Base-by-base conservation (phyloP, 2,888 invertebrate species). In the Orthosia incerta region DNA sequence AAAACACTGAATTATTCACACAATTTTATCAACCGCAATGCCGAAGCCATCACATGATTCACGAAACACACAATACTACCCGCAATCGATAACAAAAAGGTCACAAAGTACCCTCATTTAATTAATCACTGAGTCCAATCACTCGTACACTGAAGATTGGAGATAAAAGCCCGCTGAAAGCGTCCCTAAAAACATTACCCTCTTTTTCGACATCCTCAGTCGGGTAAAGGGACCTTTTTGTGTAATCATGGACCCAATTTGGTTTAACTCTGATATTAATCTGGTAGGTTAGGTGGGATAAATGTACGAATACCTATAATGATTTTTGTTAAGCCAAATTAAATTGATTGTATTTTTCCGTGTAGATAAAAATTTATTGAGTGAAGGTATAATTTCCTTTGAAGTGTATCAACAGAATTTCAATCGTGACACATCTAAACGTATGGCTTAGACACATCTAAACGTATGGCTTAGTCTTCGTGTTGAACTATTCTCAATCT, bases 101-200 rank as follows among this genome's bases (percentile, higher is more conserved):
- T 65, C 79, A 65, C 83, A 59, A 64, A 61, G 66, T 79, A 74
- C 50, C 71, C 65, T 45, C 51, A 64, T 83, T 79, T 80, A 80
- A 84, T 81, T 75, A 79, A 71, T 63, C 64, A 65, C 60, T 15
- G 48, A 51, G 9, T 48, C 59, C 79, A 69, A 83, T 71, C 70
- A 79, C 64, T 79, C 46, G 55, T 69, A 55, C 26, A 71, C 63
- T 55, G 74, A 63, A 64, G 66, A 64, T 73, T 18, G 50, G 48
- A 83, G 68, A 73, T 79, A 73, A 69, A 74, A 66, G 60, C 45
- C 55, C 16, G 57, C 50, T 65, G 68, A 80, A 81, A 79, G 31
- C 51, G n/a, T 39, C 23, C 66, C 57, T 26, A 23, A 70, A 67
- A 77, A 68, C 73, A 77, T 76, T 18, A 77, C 18, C 45, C 26